A percentile compares a stretch with the other conserved stretches of the same genome.
These are phyloP conservation scores for Cygnus atratus DNA, from an alignment of 2,113 vertebrate species.

Conservation along the genomic window DNA sequence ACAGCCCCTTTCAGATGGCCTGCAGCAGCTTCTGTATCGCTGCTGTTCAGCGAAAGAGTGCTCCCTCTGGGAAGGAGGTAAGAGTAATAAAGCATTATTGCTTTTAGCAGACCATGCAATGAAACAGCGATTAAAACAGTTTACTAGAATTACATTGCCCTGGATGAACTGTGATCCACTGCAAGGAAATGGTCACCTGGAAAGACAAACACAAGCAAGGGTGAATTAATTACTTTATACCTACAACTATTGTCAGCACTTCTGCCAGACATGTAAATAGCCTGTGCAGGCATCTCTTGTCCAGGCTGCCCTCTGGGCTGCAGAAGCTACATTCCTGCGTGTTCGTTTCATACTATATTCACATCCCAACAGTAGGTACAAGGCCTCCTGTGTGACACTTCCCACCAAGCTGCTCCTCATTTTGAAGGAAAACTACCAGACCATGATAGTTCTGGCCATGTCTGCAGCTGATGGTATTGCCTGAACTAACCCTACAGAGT, in stretches of 20 bases:
- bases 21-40: constrained; percentile 59
- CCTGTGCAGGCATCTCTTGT: accelerated
- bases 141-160: background rate
- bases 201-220: background rate
- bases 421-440: background rate
- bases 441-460: background rate
- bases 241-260: background rate
- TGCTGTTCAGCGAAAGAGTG: constrained; percentile 74
- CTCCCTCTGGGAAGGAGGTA: constrained; percentile 72
- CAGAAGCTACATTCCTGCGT: accelerated
- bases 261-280: background rate
- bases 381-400: accelerated
- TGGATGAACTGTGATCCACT: background rate
- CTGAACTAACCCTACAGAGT: background rate
- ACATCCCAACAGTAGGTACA: background rate
- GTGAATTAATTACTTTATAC: background rate
- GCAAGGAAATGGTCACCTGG: background rate
- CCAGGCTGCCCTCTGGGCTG: background rate
- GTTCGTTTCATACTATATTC: accelerated
- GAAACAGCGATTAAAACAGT: background rate
- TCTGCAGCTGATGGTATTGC: background rate
- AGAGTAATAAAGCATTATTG: background rate
- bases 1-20: constrained; percentile 54
- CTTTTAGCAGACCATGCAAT: background rate
- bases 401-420: background rate